Base-by-base conservation (phyloP, 2,888 invertebrate genomes). In the Drosophila anceps region DNA sequence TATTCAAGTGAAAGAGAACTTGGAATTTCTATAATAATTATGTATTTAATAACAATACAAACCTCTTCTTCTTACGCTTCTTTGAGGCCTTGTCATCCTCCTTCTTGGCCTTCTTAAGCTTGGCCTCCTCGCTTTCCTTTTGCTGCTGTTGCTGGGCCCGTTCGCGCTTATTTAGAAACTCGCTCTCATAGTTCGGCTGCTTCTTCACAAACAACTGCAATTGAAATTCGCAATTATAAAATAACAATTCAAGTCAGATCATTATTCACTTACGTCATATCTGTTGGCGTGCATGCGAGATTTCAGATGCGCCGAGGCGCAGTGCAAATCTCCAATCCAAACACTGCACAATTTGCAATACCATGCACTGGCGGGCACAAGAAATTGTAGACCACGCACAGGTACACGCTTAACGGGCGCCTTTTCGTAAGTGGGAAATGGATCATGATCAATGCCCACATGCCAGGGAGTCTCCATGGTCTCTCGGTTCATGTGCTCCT, bases 311-410 rank as follows among this genome's bases (percentile, higher is more conserved):
- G 96, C 95, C 12, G 97, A 97, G 0, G 97, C 97, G 92, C 97
- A 97, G 92, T 97, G 97, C 72, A 97, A 94, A 92, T 98, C 98
- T 0, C 97, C 98, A 89, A 98, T 97, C 96, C 97, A 98, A 84
- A 95, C 94, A 91, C 96, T 96, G 90, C 98, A 98, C 73, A 98
- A 94, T 92, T 97, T 97, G 94, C 98, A 98, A 93, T 96, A 98
- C 97, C 97, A 98, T 35, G 97, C 96, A 8, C 96, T 96, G 0
- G 97, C 96, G 4, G 97, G 96, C 82, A 96, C 96, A 93, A 98
- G 96, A 94, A 97, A 97, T 92, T 97, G 97, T 72, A 97, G 94
- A 41, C 98, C 97, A 94, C 96, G 95, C 61, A 97, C 97, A 20
- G 97, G 97, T 9, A 96, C 95, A 79, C 97, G 94, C 93, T 97